Evolutionary conservation across 2,113 vertebrate species (phyloP).

Genomic region (Sorex araneus): DNA sequence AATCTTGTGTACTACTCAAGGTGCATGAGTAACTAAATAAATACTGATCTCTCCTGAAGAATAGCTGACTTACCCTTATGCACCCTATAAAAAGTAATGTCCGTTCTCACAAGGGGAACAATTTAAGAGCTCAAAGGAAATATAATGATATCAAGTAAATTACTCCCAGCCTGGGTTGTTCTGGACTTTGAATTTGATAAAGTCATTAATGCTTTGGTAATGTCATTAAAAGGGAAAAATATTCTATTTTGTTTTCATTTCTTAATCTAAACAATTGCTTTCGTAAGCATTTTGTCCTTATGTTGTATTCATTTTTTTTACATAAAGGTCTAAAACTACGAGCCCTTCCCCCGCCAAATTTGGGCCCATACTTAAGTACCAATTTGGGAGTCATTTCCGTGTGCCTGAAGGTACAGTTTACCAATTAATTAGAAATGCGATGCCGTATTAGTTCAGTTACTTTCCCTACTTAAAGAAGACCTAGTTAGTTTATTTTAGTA

Average conservation of each 20-base stretch:
- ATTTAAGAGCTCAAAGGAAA: slow-evolving; percentile 28
- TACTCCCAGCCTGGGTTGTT: neutral
- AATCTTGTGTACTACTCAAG: too few relatives aligned
- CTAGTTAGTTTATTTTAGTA: slow-evolving; percentile 30
- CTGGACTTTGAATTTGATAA: slow-evolving; percentile 46
- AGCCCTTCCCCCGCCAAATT: neutral
- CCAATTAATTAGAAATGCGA: neutral
- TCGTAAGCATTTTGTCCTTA: slow-evolving; percentile 41
- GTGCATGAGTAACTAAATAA: slow-evolving; percentile 2
- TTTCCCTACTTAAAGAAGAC: neutral
- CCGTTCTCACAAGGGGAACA: slow-evolving; percentile 17
- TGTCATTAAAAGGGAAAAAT: slow-evolving; percentile 16
- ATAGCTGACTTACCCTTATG: slow-evolving; percentile 42
- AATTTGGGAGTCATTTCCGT: neutral
- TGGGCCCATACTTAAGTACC: neutral
- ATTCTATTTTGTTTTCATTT: slow-evolving; percentile 57
- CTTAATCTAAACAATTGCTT: slow-evolving; percentile 24
- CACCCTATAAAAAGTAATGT: slow-evolving; percentile 37
- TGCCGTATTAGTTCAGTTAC: neutral
- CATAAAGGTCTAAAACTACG: neutral
- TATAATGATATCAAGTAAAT: neutral
- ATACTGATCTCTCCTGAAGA: slow-evolving; percentile 30
- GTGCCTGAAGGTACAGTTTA: neutral
- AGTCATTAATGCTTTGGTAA: slow-evolving; percentile 25
- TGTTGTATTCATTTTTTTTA: neutral